Conservation (phyloP, 1,140 invertebrate genomes). For the Pantala flavescens region DNA sequence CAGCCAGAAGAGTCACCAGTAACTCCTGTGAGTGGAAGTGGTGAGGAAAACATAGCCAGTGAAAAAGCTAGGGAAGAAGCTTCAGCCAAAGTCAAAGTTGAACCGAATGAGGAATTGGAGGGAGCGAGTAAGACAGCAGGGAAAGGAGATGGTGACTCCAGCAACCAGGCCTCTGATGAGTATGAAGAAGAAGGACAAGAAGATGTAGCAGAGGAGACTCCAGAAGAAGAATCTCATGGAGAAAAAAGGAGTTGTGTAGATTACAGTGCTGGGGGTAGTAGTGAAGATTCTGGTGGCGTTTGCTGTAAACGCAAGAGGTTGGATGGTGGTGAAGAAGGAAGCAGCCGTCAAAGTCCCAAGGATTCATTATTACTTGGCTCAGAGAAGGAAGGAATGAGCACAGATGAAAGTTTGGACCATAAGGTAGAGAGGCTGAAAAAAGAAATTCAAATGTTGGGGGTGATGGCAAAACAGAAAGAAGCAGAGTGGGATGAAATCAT, state of each 20-base stretch:
- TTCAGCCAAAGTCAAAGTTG: background rate
- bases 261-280: background rate
- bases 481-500: slow-evolving; percentile 73
- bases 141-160: background rate
- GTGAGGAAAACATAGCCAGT: background rate
- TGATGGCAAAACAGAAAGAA: slow-evolving; percentile 62
- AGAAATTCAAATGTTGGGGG: slow-evolving; percentile 54
- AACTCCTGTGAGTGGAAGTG: background rate
- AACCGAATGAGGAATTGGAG: background rate
- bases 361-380: background rate
- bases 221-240: background rate
- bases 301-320: background rate
- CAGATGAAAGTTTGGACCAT: slow-evolving; percentile 29
- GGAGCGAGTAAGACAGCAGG: background rate
- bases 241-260: background rate
- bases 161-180: background rate
- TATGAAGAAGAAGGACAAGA: background rate
- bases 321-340: background rate
- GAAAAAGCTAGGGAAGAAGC: background rate
- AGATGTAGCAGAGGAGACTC: background rate
- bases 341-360: background rate
- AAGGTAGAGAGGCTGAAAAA: slow-evolving; percentile 22
- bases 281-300: background rate
- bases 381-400: slow-evolving; percentile 25
- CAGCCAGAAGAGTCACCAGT: background rate